These are phyloP conservation scores for Myotis findleyi DNA, from an alignment of 2,797 vertebrate species.

Conservation along the genomic window DNA sequence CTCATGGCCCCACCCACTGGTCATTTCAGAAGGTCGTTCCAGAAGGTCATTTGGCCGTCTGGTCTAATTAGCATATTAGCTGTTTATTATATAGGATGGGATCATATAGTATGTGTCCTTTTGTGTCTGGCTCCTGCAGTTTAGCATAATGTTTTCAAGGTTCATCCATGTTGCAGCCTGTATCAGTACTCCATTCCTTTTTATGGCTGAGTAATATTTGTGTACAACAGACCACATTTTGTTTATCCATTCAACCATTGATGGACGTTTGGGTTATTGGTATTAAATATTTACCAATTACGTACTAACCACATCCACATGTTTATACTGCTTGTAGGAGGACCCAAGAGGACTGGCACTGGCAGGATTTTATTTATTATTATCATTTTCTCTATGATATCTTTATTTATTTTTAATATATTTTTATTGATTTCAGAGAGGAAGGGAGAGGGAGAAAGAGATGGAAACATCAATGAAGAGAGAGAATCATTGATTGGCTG, in stretches of 20 bases:
- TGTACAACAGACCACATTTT: accelerated
- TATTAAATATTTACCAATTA: accelerated
- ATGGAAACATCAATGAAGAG: no score
- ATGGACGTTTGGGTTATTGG: neutral
- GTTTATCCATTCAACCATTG: accelerated
- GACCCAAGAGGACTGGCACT: neutral
- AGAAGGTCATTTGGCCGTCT: no score
- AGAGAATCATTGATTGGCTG: no score
- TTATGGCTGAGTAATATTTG: neutral
- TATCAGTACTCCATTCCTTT: neutral
- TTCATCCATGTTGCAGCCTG: accelerated
- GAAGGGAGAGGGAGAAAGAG: no score
- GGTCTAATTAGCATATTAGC: no score
- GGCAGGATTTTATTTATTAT: neutral
- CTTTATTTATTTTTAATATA: neutral
- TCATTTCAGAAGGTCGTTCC: no score
- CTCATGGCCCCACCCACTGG: no score
- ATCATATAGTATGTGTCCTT: accelerated
- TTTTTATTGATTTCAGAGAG: no score
- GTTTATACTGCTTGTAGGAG: no score
- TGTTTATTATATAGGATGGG: no score
- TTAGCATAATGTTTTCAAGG: accelerated
- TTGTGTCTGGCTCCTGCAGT: neutral
- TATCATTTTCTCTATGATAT: neutral
- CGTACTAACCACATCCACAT: accelerated